Evolutionary conservation across 2,888 invertebrate genomes (phyloP).

Genomic region (Lepidonotus clava): DNA sequence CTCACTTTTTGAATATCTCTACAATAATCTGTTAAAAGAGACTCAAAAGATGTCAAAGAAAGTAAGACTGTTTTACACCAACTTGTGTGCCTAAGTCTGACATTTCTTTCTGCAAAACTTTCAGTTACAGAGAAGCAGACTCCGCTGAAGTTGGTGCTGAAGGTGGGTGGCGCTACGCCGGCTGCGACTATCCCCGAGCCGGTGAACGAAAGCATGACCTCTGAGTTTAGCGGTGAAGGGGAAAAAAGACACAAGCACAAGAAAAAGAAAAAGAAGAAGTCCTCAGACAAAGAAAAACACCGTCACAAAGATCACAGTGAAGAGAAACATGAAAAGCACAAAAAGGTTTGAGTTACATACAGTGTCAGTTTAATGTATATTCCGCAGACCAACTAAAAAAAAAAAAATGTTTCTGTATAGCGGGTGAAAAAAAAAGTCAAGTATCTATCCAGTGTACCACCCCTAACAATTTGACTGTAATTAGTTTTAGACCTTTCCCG

Average conservation of each 20-base stretch:
- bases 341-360: too few relatives aligned
- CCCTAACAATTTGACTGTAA: too few relatives aligned
- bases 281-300: conserved; percentile 63
- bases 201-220: conserved; percentile 18
- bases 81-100: not conserved
- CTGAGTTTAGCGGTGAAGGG: conserved; percentile 32
- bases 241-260: conserved; percentile 62
- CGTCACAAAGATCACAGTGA: not conserved
- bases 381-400: too few relatives aligned
- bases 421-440: too few relatives aligned
- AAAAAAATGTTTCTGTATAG: too few relatives aligned
- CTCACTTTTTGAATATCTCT: too few relatives aligned
- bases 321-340: conserved; percentile 45
- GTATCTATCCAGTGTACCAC: too few relatives aligned
- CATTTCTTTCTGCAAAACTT: not conserved
- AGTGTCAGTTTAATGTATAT: too few relatives aligned
- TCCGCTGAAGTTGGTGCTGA: conserved; percentile 60
- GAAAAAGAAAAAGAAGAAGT: conserved; percentile 64
- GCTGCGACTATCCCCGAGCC: not conserved
- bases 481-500: too few relatives aligned
- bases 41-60: too few relatives aligned
- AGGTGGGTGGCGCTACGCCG: conserved; percentile 57
- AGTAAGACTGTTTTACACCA: not conserved
- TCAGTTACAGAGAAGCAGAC: conserved; percentile 5
- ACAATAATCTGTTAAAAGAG: too few relatives aligned